Evolutionary conservation across 2,113 vertebrate species (phyloP).

Genomic region (Microcebus ravelobensis): DNA sequence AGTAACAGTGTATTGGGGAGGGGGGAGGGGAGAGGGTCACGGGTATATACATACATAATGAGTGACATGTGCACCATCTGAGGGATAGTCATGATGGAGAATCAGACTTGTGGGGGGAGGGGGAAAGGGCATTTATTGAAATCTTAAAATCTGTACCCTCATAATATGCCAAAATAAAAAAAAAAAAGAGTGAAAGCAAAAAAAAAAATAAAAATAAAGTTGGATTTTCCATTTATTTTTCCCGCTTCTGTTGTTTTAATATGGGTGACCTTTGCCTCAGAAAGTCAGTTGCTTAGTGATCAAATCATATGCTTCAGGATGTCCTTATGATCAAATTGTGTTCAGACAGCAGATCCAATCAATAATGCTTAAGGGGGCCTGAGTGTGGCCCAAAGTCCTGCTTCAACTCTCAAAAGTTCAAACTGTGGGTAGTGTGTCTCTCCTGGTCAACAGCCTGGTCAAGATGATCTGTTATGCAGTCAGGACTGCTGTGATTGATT

Average conservation of each 20-base stretch:
- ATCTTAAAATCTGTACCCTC: too few relatives aligned
- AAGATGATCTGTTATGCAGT: background rate
- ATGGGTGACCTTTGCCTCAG: background rate
- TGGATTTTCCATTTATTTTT: conserved; percentile 25
- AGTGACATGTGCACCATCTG: too few relatives aligned
- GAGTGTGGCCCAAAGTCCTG: background rate
- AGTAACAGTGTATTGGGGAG: too few relatives aligned
- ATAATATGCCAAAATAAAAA: too few relatives aligned
- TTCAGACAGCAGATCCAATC: background rate
- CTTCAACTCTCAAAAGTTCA: background rate
- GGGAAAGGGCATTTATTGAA: too few relatives aligned
- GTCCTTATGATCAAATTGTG: background rate
- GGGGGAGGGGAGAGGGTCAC: too few relatives aligned
- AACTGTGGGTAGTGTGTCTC: background rate
- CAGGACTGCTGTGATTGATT: background rate
- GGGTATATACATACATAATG: too few relatives aligned
- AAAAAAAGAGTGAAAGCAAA: too few relatives aligned
- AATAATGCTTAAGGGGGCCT: background rate
- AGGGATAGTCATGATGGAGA: too few relatives aligned
- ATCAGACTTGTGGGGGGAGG: too few relatives aligned
- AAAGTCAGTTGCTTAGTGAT: conserved; percentile 9
- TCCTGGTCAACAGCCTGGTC: background rate
- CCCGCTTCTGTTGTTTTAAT: conserved; percentile 16
- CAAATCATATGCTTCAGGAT: background rate
- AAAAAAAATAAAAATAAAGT: background rate